Percentiles rank a stretch among this genome's conserved stretches.
Evolutionary conservation across 2,888 invertebrate species (phyloP).

Genomic region (Ctenicera cuprea): DNA sequence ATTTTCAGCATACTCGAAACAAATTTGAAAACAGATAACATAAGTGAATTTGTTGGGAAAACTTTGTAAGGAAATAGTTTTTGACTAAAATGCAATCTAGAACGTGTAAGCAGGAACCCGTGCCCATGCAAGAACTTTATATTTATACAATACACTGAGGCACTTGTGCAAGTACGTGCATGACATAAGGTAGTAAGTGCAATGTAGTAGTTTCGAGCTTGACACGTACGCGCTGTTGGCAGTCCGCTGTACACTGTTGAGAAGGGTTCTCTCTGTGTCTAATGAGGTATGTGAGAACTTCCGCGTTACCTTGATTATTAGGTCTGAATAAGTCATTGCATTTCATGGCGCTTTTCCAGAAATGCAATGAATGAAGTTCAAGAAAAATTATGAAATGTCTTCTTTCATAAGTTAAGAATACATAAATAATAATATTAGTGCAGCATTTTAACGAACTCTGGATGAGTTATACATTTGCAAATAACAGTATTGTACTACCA

Average conservation of each 20-base stretch:
- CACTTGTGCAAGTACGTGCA: constrained; percentile 46
- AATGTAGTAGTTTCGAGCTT: constrained; percentile 23
- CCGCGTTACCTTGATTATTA: constrained; percentile 27
- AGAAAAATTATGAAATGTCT: background rate
- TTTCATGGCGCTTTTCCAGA: constrained; percentile 1
- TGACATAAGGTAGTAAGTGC: constrained; percentile 41
- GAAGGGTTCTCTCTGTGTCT: constrained; percentile 37
- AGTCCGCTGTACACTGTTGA: constrained; percentile 5
- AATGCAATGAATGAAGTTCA: background rate
- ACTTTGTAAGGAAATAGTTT: constrained; percentile 3
- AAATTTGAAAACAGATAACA: background rate
- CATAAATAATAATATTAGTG: too few species aligned
- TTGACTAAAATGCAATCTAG: background rate
- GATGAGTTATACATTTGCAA: too few species aligned
- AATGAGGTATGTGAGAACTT: constrained; percentile 40
- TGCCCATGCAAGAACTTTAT: constrained; percentile 34
- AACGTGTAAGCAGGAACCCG: constrained; percentile 20
- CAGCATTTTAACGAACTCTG: too few species aligned
- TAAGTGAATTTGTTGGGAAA: constrained; percentile 1
- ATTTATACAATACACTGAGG: constrained; percentile 40
- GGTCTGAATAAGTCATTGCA: constrained; percentile 19
- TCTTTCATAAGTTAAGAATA: too few species aligned
- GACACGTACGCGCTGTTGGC: constrained; percentile 43
- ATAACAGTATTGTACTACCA: too few species aligned
- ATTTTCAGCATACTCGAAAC: too few species aligned